Percentiles rank a stretch among this genome's conserved stretches.
phyloP scores from a whole-genome alignment of 1,140 invertebrate genomes.

The Microplitis demolitor region DNA sequence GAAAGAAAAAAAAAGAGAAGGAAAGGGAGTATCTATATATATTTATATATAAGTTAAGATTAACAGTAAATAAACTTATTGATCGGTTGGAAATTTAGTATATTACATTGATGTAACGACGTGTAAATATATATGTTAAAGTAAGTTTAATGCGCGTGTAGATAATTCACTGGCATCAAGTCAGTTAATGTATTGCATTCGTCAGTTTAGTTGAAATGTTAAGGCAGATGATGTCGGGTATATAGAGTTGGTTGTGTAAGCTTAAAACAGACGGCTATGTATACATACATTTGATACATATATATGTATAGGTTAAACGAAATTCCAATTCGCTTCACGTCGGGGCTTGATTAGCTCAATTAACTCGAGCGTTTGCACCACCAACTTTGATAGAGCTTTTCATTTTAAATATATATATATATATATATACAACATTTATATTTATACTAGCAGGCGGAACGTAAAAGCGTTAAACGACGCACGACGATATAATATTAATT shows the following conservation, averaged over 20 bases:
- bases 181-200: slow-evolving; percentile 10
- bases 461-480: background rate
- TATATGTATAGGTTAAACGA: slow-evolving; percentile 4
- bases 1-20: too few species aligned
- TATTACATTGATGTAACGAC: too few species aligned
- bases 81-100: too few species aligned
- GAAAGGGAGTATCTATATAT: too few species aligned
- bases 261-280: slow-evolving; percentile 2
- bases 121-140: too few species aligned
- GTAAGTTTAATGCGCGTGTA: background rate
- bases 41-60: too few species aligned
- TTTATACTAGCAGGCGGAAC: background rate
- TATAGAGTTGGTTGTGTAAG: too few species aligned
- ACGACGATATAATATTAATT: background rate
- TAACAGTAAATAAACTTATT: too few species aligned
- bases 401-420: background rate
- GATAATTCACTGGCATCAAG: slow-evolving; percentile 5
- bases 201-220: background rate
- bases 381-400: slow-evolving; percentile 8
- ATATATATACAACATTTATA: background rate
- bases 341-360: slow-evolving; percentile 17
- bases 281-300: background rate
- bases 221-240: background rate
- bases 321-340: slow-evolving; percentile 21
- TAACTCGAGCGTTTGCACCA: slow-evolving; percentile 10